Evolutionary conservation across 1,140 invertebrate species (phyloP).

Genomic region (Oppia nitens): DNA sequence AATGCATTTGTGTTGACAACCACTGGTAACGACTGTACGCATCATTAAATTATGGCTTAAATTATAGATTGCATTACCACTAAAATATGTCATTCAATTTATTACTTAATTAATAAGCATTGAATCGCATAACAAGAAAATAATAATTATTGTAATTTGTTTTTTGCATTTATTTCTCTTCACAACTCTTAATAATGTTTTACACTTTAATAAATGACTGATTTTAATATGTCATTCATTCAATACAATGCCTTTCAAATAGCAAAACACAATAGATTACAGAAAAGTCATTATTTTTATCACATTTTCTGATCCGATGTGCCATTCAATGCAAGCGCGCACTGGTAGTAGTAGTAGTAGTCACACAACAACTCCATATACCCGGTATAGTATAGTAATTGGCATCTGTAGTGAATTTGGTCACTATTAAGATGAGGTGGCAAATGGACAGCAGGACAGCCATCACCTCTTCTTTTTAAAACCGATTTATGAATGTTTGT

Average conservation of each 20-base stretch:
- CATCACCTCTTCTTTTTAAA: neutral
- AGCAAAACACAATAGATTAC: no score
- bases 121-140: neutral
- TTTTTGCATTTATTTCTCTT: neutral
- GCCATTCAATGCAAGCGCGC: neutral
- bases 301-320: no score
- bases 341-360: neutral
- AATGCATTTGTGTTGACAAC: no score
- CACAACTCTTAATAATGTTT: neutral
- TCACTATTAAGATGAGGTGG: neutral
- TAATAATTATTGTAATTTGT: neutral
- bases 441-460: neutral
- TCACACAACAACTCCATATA: neutral
- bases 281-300: neutral
- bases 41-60: neutral
- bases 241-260: no score
- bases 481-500: neutral
- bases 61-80: neutral
- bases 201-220: neutral
- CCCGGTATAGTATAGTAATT: no score
- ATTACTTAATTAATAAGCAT: neutral
- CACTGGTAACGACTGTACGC: neutral
- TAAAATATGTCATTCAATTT: neutral
- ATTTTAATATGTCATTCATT: neutral
- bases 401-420: neutral